phyloP scores from a whole-genome alignment of 1,140 invertebrate genomes.

The Danaus melanippus region DNA sequence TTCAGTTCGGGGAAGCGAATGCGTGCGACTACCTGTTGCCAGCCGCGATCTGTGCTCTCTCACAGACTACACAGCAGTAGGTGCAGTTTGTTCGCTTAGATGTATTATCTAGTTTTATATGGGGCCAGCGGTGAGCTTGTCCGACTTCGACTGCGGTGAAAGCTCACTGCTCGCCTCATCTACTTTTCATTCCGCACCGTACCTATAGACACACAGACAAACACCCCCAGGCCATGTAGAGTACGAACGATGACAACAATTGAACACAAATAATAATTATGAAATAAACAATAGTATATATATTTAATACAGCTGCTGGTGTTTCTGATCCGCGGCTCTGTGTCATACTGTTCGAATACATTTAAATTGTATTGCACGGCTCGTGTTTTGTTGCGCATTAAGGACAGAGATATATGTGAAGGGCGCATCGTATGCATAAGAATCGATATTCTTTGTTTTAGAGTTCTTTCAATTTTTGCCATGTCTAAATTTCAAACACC shows the following conservation, averaged over 20 bases:
- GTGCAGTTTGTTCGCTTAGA: slow-evolving; percentile 1
- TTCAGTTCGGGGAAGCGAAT: slow-evolving; percentile 52
- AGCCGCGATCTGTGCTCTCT: slow-evolving; percentile 36
- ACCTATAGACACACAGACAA: too few species aligned
- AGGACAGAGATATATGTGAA: slow-evolving; percentile 17
- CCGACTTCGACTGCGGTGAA: too few species aligned
- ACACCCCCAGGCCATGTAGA: too few species aligned
- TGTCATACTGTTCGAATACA: slow-evolving; percentile 47
- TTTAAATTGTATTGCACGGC: slow-evolving; percentile 41
- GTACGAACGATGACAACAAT: too few species aligned
- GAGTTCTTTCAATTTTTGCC: not conserved
- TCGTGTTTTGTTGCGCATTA: slow-evolving; percentile 35
- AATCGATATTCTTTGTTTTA: not conserved
- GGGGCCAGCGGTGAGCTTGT: too few species aligned
- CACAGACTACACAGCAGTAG: too few species aligned
- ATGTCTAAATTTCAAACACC: too few species aligned
- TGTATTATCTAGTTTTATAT: not conserved
- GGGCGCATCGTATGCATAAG: too few species aligned
- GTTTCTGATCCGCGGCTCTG: slow-evolving; percentile 21
- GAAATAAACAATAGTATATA: too few species aligned
- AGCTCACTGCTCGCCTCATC: too few species aligned
- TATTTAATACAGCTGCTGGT: slow-evolving; percentile 8
- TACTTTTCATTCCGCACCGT: too few species aligned
- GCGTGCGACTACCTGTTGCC: slow-evolving; percentile 52
- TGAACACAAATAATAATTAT: too few species aligned